Conservation (phyloP, 2,113 vertebrate genomes). For the Protobothrops mucrosquamatus region DNA sequence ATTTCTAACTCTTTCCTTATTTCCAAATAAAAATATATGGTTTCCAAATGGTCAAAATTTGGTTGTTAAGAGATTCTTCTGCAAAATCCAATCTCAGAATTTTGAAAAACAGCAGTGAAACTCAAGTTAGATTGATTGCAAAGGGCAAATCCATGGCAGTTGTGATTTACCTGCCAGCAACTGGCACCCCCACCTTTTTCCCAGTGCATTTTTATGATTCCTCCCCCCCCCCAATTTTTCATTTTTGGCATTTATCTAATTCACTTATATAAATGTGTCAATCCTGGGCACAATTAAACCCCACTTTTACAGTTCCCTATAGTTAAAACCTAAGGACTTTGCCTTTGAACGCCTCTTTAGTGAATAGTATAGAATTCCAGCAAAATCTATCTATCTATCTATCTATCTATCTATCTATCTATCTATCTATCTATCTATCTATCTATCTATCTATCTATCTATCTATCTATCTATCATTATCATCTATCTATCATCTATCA, state of each 20-base stretch:
- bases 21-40: not conserved
- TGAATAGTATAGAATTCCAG: not conserved
- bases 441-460: too few species aligned
- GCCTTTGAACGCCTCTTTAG: not conserved
- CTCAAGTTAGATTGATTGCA: not conserved
- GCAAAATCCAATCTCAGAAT: not conserved
- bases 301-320: not conserved
- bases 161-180: not conserved
- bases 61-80: not conserved
- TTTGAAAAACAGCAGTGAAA: not conserved
- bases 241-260: not conserved
- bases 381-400: not conserved
- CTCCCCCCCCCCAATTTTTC: not conserved
- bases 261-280: not conserved
- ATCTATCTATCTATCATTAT: too few species aligned
- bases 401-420: too few species aligned
- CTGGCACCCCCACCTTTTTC: not conserved
- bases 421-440: too few species aligned
- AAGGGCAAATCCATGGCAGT: not conserved
- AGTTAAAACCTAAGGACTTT: not conserved
- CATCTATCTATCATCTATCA: too few species aligned
- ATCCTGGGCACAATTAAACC: not conserved
- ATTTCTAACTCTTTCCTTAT: not conserved
- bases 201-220: not conserved
- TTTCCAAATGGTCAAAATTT: not conserved